Conservation (phyloP, 2,888 invertebrate species). For the Eueremaeus valkanovi region DNA sequence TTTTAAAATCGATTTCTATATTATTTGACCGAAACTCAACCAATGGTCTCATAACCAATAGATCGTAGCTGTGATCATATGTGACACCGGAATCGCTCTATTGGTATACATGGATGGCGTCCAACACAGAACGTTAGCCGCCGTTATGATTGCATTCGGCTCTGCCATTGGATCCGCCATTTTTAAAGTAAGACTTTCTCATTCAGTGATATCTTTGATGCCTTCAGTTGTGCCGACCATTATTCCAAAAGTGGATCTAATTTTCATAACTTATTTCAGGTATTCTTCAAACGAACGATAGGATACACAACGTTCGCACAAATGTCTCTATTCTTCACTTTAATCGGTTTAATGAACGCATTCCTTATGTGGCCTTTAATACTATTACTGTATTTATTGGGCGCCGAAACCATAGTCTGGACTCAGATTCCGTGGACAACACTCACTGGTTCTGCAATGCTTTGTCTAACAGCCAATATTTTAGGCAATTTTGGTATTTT, state of each 20-base stretch:
- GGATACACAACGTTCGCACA: slow-evolving; percentile 89
- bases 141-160: slow-evolving; percentile 83
- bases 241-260: too few relatives aligned
- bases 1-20: background rate
- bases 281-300: slow-evolving; percentile 87
- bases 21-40: too few relatives aligned
- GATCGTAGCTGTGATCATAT: slow-evolving; percentile 91
- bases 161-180: slow-evolving; percentile 88
- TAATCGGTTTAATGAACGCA: slow-evolving; percentile 82
- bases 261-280: slow-evolving; percentile 61
- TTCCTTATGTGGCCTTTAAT: slow-evolving; percentile 87
- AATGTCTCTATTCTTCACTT: slow-evolving; percentile 86
- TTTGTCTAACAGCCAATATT: slow-evolving; percentile 76
- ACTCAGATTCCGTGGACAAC: slow-evolving; percentile 81
- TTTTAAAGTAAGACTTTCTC: slow-evolving; percentile 66
- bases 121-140: slow-evolving; percentile 74
- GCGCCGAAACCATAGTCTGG: slow-evolving; percentile 76
- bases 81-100: slow-evolving; percentile 88
- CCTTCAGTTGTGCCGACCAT: too few relatives aligned
- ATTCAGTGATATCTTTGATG: background rate
- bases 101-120: slow-evolving; percentile 94
- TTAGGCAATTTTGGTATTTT: slow-evolving; percentile 90
- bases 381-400: slow-evolving; percentile 66
- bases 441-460: slow-evolving; percentile 68
- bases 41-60: too few relatives aligned